Percentiles rank a stretch among this genome's conserved stretches.
These are phyloP conservation scores for Hemistola chrysoprasaria DNA, from an alignment of 2,888 invertebrate genomes.

Conservation along the genomic window DNA sequence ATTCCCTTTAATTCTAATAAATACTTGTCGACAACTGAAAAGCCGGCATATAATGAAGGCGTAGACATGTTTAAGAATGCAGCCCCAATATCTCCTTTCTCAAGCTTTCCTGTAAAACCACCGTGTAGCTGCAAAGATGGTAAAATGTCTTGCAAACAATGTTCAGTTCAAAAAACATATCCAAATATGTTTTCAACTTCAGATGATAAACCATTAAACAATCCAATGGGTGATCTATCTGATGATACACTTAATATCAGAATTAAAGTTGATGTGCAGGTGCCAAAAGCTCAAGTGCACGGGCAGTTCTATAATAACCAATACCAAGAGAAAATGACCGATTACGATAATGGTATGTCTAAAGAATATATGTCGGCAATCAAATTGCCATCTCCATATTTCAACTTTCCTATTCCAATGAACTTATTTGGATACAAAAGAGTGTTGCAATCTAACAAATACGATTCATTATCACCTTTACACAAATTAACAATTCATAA, in stretches of 20 bases:
- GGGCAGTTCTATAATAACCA: slow-evolving; percentile 12
- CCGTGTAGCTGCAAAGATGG: slow-evolving; percentile 57
- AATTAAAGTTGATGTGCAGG: slow-evolving; percentile 65
- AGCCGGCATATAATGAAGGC: slow-evolving; percentile 28
- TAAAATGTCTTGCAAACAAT: slow-evolving; percentile 58
- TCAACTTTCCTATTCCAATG: slow-evolving; percentile 57
- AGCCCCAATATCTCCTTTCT: slow-evolving; percentile 32
- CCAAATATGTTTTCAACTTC: slow-evolving; percentile 24
- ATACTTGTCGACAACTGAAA: slow-evolving; percentile 38
- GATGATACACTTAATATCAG: slow-evolving; percentile 54
- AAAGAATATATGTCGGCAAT: slow-evolving; percentile 47
- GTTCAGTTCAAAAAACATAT: slow-evolving; percentile 33
- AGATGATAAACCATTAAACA: slow-evolving; percentile 28
- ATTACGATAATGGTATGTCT: slow-evolving; percentile 39
- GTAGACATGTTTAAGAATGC: slow-evolving; percentile 33
- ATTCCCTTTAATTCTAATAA: slow-evolving; percentile 46
- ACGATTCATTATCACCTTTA: slow-evolving; percentile 33
- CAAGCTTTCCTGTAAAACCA: slow-evolving; percentile 36
- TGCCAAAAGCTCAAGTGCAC: slow-evolving; percentile 47
- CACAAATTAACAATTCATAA: slow-evolving; percentile 66
- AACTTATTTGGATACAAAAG: slow-evolving; percentile 53
- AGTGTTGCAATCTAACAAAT: slow-evolving; percentile 38
- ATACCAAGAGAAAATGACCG: slow-evolving; percentile 16
- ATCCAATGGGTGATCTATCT: slow-evolving; percentile 13
- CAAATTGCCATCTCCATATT: slow-evolving; percentile 54